These are phyloP conservation scores for Sitophilus oryzae DNA, from an alignment of 1,140 invertebrate genomes.

Conservation along the genomic window DNA sequence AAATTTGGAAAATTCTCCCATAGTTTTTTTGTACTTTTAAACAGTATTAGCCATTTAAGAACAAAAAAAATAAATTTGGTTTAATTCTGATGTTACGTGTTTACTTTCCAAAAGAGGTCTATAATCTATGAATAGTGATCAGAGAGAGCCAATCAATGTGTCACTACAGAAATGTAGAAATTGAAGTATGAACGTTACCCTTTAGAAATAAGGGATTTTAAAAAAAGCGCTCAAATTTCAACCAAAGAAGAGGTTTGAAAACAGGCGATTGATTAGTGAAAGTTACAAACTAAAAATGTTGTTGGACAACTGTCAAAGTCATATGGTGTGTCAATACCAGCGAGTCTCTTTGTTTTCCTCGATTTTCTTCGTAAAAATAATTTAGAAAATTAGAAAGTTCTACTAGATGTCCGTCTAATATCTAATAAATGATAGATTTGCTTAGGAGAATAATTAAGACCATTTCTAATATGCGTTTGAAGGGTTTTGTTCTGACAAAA, in stretches of 20 bases:
- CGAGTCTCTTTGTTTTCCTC: neutral
- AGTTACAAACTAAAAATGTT: no score
- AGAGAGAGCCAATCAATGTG: no score
- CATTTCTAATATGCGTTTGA: constrained; percentile 7
- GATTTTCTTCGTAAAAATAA: constrained; percentile 6
- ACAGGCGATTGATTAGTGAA: no score
- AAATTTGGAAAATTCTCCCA: constrained; percentile 32
- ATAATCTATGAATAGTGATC: no score
- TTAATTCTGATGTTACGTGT: constrained; percentile 28
- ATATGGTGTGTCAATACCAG: neutral
- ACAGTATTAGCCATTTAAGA: constrained; percentile 37
- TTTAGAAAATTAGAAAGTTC: constrained; percentile 13
- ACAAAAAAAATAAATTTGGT: constrained; percentile 37
- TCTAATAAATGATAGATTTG: constrained; percentile 11
- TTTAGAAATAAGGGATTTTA: no score
- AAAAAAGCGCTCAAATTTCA: no score
- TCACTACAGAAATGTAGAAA: no score
- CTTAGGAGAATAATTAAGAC: neutral
- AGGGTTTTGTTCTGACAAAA: constrained; percentile 9
- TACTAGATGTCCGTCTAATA: constrained; percentile 1
- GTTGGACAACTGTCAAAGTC: neutral
- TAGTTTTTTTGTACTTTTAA: constrained; percentile 39
- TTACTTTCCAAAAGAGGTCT: no score
- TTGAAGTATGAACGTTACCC: no score
- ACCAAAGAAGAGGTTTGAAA: no score